A percentile compares a stretch with the other conserved stretches of the same genome.
Conservation (phyloP, 2,797 vertebrate species). For the Hirundo rustica region DNA sequence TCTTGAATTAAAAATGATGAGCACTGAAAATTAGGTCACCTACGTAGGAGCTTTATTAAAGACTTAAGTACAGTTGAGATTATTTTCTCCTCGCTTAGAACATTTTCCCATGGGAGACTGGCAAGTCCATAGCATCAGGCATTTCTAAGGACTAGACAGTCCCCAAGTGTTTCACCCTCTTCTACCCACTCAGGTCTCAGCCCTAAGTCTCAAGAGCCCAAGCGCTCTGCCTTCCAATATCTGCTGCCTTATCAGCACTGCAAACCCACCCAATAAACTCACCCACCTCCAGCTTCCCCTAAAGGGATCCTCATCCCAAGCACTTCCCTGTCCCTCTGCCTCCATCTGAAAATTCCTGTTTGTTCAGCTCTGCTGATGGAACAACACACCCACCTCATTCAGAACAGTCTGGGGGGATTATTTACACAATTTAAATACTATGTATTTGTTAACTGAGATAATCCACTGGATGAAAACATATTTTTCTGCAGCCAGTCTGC, state of each 20-base stretch:
- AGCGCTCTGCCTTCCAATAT: not conserved
- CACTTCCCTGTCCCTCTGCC: not conserved
- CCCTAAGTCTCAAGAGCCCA: not conserved
- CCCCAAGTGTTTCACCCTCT: not conserved
- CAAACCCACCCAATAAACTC: not conserved
- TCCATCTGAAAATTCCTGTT: not conserved
- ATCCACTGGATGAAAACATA: not conserved
- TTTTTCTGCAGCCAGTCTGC: not conserved
- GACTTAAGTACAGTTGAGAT: not conserved
- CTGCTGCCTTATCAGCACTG: not conserved
- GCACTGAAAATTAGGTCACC: not conserved
- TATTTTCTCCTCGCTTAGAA: not conserved
- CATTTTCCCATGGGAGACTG: not conserved
- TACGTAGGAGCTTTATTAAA: not conserved
- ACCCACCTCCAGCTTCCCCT: not conserved
- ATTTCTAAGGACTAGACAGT: not conserved
- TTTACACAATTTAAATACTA: not conserved
- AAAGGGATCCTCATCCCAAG: not conserved
- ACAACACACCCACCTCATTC: not conserved
- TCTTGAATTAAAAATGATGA: not conserved
- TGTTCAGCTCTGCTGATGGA: not conserved
- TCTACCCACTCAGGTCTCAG: not conserved
- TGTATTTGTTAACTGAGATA: not conserved
- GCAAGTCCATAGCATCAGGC: fast-evolving
- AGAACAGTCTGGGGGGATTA: not conserved